phyloP scores from a whole-genome alignment of 2,797 vertebrate genomes.

The Limnodromus scolopaceus region DNA sequence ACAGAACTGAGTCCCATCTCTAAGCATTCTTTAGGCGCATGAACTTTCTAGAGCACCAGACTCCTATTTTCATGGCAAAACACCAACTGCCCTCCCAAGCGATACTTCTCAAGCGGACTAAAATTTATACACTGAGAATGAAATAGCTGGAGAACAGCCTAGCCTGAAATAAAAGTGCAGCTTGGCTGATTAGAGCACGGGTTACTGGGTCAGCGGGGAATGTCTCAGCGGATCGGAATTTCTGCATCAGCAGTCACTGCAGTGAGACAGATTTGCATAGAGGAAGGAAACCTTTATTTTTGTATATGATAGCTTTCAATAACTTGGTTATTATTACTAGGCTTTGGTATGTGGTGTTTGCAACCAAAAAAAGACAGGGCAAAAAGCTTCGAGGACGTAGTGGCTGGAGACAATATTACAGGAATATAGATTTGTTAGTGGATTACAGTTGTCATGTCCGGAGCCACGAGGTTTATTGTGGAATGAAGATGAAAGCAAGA shows the following conservation, averaged over 20 bases:
- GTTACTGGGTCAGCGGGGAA: constrained; percentile 42
- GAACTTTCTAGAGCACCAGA: constrained; percentile 2
- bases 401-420: not conserved
- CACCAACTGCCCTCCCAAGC: not conserved
- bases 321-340: constrained; percentile 11
- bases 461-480: not conserved
- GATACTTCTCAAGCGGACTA: constrained; percentile 5
- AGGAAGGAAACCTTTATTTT: constrained; percentile 30
- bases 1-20: not conserved
- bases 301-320: not conserved
- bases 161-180: constrained; percentile 21
- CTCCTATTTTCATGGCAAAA: not conserved
- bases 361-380: not conserved
- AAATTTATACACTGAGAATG: constrained; percentile 61
- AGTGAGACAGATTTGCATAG: constrained; percentile 29
- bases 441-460: not conserved
- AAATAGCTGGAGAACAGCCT: constrained; percentile 51
- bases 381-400: not conserved
- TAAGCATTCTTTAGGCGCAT: not conserved
- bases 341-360: not conserved
- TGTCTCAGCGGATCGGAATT: constrained; percentile 20
- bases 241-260: not conserved
- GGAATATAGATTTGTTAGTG: not conserved
- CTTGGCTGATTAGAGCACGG: constrained; percentile 38
- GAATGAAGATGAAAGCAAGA: not conserved